Base-by-base conservation (phyloP, 2,113 vertebrate species). In the Thunnus maccoyii region DNA sequence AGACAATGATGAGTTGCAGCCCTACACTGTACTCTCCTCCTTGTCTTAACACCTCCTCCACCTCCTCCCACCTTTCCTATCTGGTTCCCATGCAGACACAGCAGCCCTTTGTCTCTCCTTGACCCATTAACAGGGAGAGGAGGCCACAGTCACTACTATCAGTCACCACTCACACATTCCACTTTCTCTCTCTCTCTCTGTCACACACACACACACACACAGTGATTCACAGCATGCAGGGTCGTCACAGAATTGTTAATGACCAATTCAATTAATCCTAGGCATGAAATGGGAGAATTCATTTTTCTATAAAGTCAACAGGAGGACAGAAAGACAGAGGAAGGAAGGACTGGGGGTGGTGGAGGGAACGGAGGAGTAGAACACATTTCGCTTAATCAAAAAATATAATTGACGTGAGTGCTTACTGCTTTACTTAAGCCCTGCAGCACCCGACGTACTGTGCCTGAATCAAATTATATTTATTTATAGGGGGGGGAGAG, bases 51-150 rank as follows among this genome's bases (percentile, higher is more conserved):
- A 83, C 72, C 76, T 90, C 80, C 14, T 86, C 56, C 48, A 56
- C 64, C 62, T 41, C 47, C 58, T 77, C 71, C 75, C 78, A 67
- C 78, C 61, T 32, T 62, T 60, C 47, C 47, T 56, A 80, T 80
- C 77, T 79, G 79, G 63, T 91, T 91, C 89, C 89, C 91, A 91
- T 83, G 78, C 64, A 78, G 47, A 66, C 72, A 92, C 83, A 91
- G 80, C 89, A 76, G 86, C 83, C 88, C 87, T 91, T 93, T 94
- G 91, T 93, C 74, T 76, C 65, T 71, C 8, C 30, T 64, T 83
- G 85, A 70, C 83, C 90, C 78, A 84, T 62, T 87, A 93, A 85
- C 75, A 85, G 67, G 47, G 76, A 86, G 57, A 77, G 60, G 81
- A 89, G 83, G 80, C 69, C 71, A 69, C 78, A 47, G 85, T 70